phyloP scores from a whole-genome alignment of 1,140 invertebrate species.

The Aphidius ervi region DNA sequence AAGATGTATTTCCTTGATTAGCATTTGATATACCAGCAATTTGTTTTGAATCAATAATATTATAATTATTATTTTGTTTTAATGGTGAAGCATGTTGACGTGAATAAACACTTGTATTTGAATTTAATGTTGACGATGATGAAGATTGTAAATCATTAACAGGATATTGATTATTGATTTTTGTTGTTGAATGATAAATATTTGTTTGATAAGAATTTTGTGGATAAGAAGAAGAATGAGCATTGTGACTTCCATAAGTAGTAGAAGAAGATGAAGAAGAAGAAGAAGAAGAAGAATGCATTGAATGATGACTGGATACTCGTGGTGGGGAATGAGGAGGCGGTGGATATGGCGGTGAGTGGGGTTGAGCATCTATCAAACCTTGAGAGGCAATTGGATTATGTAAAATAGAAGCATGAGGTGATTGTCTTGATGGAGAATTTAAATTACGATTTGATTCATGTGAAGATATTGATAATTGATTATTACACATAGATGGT shows the following conservation, averaged over 20 bases:
- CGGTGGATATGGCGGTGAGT: conserved; percentile 46
- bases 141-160: conserved; percentile 12
- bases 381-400: conserved; percentile 38
- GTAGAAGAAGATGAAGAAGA: too few relatives aligned
- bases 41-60: conserved; percentile 38
- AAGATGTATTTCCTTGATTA: conserved; percentile 18
- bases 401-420: conserved; percentile 29
- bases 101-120: conserved; percentile 2
- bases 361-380: conserved; percentile 37
- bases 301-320: conserved; percentile 1
- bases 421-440: conserved; percentile 41
- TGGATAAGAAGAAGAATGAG: too few relatives aligned
- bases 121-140: conserved; percentile 8
- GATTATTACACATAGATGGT: conserved; percentile 22
- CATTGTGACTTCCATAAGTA: too few relatives aligned
- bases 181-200: conserved; percentile 27
- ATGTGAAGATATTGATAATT: conserved; percentile 33
- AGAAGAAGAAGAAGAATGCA: too few relatives aligned
- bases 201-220: conserved; percentile 37
- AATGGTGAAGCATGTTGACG: conserved; percentile 19
- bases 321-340: conserved; percentile 27
- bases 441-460: conserved; percentile 33
- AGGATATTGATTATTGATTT: conserved; percentile 26
- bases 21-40: conserved; percentile 13
- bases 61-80: conserved; percentile 32